Base-by-base conservation (phyloP, 2,888 invertebrate genomes). In the Fragum fragum region DNA sequence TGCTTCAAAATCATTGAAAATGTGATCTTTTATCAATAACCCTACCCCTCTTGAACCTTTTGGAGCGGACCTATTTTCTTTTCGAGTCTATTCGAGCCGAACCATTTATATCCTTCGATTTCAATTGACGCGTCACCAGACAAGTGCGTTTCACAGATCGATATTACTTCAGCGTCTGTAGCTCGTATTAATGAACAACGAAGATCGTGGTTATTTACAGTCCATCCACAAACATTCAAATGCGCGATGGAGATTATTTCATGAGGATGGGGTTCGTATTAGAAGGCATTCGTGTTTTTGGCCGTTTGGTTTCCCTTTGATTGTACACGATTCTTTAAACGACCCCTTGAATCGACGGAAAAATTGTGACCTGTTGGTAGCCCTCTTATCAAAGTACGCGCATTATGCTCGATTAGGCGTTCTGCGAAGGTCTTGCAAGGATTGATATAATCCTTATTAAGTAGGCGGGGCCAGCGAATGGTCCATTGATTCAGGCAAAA, bases 201-300 rank as follows among this genome's bases (percentile, higher is more conserved):
- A 32, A 76, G 61, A 18, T 69, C 70, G 69, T 76, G 68, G 59
- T 81, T 84, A 36, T 76, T 72, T 32, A n/a, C 71, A 21, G 84
- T 84, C 81, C 84, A 84, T 7, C 81, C 81, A 66, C 71, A 72
- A 0, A 84, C 79, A 66, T 84, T 84, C 11, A 81, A 9, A 3
- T 84, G 78, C 7, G 78, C 80, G 16, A 80, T 26, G 26, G 53
- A 55, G 5, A 80, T 7, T n/a, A 66, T 36, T 16, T 32, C 57
- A 72, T 57, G 28, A 57, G 57, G 52, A 26, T 9, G 32, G 32
- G 32, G 32, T 36, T 36, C 9, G 32, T 36, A 9, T 9, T 36
- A 36, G 9, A 36, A 36, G 47, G 14, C 47, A 47, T n/a, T 14
- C 5, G 2, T 47, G 14, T n/a, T 47, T 14, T 5, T 47, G 18